Evolutionary conservation across 2,113 vertebrate genomes (phyloP).

Genomic region (Nycticryphes semicollaris): DNA sequence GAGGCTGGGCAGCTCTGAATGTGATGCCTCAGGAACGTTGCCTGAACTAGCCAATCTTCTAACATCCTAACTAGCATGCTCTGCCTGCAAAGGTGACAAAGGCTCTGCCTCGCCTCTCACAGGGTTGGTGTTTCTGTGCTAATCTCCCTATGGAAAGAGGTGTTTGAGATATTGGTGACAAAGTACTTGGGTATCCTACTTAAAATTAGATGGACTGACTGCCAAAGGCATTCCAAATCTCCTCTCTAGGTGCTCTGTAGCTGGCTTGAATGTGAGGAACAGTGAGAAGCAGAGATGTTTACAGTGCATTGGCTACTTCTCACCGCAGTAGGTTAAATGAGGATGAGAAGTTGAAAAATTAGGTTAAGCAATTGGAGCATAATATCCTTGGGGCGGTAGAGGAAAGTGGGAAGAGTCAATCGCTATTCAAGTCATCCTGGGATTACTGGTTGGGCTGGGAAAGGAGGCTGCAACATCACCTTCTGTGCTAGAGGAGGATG

Average conservation of each 20-base stretch:
- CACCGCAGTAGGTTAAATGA: conserved; percentile 35
- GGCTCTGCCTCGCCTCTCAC: fast-evolving
- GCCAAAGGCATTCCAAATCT: background rate
- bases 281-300: background rate
- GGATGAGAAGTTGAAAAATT: conserved; percentile 35
- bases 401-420: background rate
- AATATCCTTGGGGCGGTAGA: background rate
- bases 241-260: background rate
- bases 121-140: background rate
- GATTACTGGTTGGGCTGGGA: background rate
- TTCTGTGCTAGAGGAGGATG: background rate
- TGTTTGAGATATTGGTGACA: background rate
- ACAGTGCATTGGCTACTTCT: background rate
- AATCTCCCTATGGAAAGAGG: background rate
- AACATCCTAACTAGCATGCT: background rate
- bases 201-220: background rate
- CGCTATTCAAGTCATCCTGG: background rate
- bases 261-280: background rate
- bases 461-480: background rate
- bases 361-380: conserved; percentile 37
- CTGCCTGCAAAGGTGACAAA: background rate
- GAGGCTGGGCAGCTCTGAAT: background rate
- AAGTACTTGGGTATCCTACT: background rate
- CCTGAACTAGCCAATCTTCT: background rate
- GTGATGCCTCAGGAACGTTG: background rate